These are phyloP conservation scores for Petrosia ficiformis DNA, from an alignment of 37 sponge, comb jelly and placozoan genomes.

Conservation along the genomic window DNA sequence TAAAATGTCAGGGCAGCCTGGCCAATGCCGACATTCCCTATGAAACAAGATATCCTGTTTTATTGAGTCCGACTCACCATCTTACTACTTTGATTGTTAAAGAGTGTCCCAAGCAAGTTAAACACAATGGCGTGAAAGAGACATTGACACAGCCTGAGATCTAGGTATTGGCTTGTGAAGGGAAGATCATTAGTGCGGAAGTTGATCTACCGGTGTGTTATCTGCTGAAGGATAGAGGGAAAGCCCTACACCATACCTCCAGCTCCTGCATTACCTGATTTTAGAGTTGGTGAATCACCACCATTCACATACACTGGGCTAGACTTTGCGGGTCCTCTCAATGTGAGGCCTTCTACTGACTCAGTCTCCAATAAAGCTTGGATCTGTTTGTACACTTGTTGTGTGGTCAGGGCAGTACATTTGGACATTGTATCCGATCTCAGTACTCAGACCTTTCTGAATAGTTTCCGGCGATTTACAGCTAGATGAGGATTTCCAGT, in stretches of 20 bases:
- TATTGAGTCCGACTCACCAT: background rate
- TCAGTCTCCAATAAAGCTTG: background rate
- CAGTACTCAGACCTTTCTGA: background rate
- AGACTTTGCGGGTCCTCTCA: constrained; percentile 15
- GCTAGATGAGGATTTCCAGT: constrained; percentile 2
- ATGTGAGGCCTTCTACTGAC: background rate
- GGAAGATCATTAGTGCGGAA: background rate
- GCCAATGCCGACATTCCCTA: constrained; percentile 1
- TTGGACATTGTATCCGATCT: constrained; percentile 5
- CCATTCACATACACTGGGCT: constrained; percentile 18
- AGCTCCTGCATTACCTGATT: constrained; percentile 6
- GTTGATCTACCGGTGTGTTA: background rate
- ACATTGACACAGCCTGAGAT: constrained; percentile 7
- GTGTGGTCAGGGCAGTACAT: constrained; percentile 10
- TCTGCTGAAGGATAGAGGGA: constrained; percentile 21
- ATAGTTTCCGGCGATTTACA: constrained; percentile 8
- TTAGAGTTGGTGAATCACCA: constrained; percentile 13
- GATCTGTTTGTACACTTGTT: constrained; percentile 22
- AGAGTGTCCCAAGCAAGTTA: background rate
- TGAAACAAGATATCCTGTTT: background rate
- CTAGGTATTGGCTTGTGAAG: constrained; percentile 13
- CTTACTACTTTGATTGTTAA: background rate
- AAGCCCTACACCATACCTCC: constrained; percentile 8
- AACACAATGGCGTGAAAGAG: background rate
- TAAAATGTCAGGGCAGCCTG: background rate